Evolutionary conservation across 35 echinoderm and acorn worm genomes (phyloP), one percentile per base, ranked within the genome.

Genomic region (Anneissia japonica): DNA sequence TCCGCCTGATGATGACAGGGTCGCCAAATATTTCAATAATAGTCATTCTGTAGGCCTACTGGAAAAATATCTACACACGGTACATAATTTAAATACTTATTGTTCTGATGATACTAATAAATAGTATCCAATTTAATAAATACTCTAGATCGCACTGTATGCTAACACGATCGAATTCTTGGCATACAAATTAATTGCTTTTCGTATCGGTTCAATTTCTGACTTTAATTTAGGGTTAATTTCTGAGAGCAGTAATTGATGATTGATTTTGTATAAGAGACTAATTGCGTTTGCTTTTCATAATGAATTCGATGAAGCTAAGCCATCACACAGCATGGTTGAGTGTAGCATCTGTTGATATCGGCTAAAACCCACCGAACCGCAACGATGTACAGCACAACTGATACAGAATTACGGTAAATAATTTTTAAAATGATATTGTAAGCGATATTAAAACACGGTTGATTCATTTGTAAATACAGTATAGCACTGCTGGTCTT

Each of bases 191-290:
- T 64, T 64, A 64, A 64, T 64, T 64, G 51, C 51, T 64, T 64
- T 64, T 64, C 51, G 19, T 64, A 64, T 64, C 51, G 51, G 51
- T 64, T 64, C 51, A 64, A 64, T 64, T 64, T 64, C 51, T 64
- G 51, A 64, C 51, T 64, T 64, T 64, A 64, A 64, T 64, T 64
- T 64, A 64, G 51, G 51, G 51, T 64, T 64, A 64, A 64, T 64
- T 64, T 64, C 51, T 19, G 51, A 64, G 51, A 64, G 51, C 51
- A 64, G 51, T 64, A 64, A 64, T 64, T 64, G 51, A 64, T 64
- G 51, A 64, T 64, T 64, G 51, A 64, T 64, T 64, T 64, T 64
- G 51, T 64, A 64, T 64, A 64, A 64, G 51, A 64, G 51, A 64
- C 51, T 64, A 64, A 64, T 64, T 64, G 51, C 51, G 51, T 64